Evolutionary conservation across 2,888 invertebrate genomes (phyloP), one percentile per base, ranked within the genome.

Genomic region (Dynastes maya): DNA sequence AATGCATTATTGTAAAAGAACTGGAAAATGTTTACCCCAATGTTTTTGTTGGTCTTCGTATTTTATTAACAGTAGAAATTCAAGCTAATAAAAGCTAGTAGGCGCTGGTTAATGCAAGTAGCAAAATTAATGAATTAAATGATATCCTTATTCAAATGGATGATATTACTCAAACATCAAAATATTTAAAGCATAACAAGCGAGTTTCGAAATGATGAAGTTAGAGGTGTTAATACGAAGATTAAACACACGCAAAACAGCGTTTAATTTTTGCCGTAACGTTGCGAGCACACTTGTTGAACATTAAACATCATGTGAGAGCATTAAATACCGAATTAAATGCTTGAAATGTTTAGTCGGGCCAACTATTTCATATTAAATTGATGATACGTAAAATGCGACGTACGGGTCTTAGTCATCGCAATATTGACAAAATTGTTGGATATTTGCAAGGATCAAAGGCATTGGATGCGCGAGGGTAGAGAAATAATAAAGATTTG

Each of bases 261-360:
- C 32, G 63, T 63, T 63, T 61, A 65, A 65, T 65, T 67, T 67
- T 29, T 16, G 37, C 16, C 45, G 1, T 67, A 45, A 45, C 45
- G 16, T 22, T 16, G 11, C 37, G 65, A 67, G 45, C 65, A 67
- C 65, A 63, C 29, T 45, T 40, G 65, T 67, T 67, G 37, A 40
- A 67, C 65, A 67, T 45, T 67, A 67, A 67, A 45, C 40, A 29
- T 67, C 65, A 40, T 45, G 65, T 45, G 65, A 67, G 40, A 45
- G 16, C 65, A 22, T 67, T 67, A 67, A 67, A 67, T 67, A 67
- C 4, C 45, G 16, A 45, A 67, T 67, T 67, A 67, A 67, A 67
- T 45, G 65, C 16, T 16, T 16, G 65, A 40, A 45, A 45, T 16
- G 65, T 9, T 67, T 22, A 6, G n/a, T 8, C 65, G 65, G 37